Conservation (phyloP, 2,113 vertebrate species). For the Alouatta palliata region DNA sequence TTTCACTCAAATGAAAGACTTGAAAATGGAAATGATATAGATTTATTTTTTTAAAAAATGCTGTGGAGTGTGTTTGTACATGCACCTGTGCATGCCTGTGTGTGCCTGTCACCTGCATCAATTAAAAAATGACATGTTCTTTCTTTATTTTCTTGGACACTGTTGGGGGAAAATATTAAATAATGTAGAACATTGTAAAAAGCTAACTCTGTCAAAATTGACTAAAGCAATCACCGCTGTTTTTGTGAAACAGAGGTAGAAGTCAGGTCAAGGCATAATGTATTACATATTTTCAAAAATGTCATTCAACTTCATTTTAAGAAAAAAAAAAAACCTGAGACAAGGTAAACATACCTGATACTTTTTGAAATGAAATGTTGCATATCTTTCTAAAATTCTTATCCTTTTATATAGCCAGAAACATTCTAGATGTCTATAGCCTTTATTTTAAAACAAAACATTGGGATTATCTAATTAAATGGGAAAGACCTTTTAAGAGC, state of each 20-base stretch:
- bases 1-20: neutral
- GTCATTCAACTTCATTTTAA: neutral
- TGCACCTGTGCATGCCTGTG: neutral
- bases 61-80: neutral
- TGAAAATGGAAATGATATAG: neutral
- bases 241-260: neutral
- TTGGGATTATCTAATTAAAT: neutral
- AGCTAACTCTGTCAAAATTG: neutral
- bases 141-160: slow-evolving; percentile 12
- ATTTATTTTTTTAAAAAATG: neutral
- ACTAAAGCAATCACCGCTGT: neutral
- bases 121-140: neutral
- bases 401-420: neutral
- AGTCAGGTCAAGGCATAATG: neutral
- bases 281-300: neutral
- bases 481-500: neutral
- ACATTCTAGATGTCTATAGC: neutral
- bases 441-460: slow-evolving; percentile 47
- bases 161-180: neutral
- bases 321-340: neutral
- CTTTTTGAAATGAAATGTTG: neutral
- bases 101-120: neutral
- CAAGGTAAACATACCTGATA: neutral
- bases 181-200: neutral
- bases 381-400: neutral